Conservation (phyloP, 2,797 vertebrate genomes). For the Ceryle rudis region DNA sequence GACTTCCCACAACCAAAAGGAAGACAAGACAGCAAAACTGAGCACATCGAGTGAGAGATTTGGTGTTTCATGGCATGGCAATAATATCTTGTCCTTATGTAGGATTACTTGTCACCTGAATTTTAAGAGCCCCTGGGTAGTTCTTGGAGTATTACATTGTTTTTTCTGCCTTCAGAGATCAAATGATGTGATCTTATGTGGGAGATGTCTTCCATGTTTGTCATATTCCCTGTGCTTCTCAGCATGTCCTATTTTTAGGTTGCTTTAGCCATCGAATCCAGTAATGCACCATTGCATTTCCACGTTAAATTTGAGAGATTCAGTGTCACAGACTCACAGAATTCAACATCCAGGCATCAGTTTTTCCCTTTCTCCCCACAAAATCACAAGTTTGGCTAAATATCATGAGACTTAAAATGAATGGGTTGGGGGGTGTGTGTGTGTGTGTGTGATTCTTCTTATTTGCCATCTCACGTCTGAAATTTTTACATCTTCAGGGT, state of each 20-base stretch:
- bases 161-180: background rate
- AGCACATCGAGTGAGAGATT: background rate
- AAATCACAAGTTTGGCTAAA: background rate
- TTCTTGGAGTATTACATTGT: background rate
- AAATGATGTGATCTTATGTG: background rate
- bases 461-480: background rate
- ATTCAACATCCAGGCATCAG: background rate
- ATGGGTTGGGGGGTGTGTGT: accelerated
- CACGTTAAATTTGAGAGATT: background rate
- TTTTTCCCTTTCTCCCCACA: background rate
- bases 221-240: background rate
- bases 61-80: background rate
- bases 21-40: background rate
- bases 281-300: background rate
- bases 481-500: background rate
- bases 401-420: background rate
- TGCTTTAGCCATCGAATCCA: background rate
- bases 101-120: background rate
- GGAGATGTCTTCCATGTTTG: background rate
- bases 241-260: background rate
- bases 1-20: background rate
- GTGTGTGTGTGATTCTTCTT: background rate
- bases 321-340: background rate
- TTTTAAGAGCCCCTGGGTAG: background rate
- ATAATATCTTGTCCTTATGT: background rate